Conservation (phyloP, 2,888 invertebrate species). For the Ypsolopha scabrella region DNA sequence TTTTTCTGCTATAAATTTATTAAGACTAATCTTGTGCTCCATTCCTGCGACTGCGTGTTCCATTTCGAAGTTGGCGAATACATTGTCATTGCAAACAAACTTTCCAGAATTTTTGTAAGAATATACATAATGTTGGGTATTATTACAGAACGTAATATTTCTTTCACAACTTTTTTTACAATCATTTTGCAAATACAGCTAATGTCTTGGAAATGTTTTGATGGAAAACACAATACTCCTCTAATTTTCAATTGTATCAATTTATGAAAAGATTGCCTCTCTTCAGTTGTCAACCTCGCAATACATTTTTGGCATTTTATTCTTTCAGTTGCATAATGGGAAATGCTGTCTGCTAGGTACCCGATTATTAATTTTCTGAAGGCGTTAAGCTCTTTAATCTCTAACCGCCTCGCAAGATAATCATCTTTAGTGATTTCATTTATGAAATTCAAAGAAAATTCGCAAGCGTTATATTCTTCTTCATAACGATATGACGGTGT, state of each 20-base stretch:
- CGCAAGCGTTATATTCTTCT: neutral
- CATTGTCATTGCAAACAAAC: neutral
- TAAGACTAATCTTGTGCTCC: constrained; percentile 5
- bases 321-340: neutral
- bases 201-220: constrained; percentile 3
- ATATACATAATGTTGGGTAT: neutral
- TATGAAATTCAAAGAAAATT: neutral
- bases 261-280: constrained; percentile 1
- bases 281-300: neutral
- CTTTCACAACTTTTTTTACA: constrained; percentile 3
- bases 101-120: neutral
- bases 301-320: constrained; percentile 1
- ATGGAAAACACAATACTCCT: constrained; percentile 4
- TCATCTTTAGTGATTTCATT: too few relatives aligned
- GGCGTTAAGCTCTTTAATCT: neutral
- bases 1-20: constrained; percentile 3
- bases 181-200: constrained; percentile 4
- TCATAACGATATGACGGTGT: neutral
- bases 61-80: neutral
- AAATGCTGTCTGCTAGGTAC: constrained; percentile 2
- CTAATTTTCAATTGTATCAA: constrained; percentile 3
- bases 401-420: too few relatives aligned
- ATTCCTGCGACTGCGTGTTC: neutral
- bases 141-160: neutral
- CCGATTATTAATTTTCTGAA: constrained; percentile 1